Evolutionary conservation across 2,888 invertebrate genomes (phyloP).

Genomic region (Cryptophagus acutangulus): DNA sequence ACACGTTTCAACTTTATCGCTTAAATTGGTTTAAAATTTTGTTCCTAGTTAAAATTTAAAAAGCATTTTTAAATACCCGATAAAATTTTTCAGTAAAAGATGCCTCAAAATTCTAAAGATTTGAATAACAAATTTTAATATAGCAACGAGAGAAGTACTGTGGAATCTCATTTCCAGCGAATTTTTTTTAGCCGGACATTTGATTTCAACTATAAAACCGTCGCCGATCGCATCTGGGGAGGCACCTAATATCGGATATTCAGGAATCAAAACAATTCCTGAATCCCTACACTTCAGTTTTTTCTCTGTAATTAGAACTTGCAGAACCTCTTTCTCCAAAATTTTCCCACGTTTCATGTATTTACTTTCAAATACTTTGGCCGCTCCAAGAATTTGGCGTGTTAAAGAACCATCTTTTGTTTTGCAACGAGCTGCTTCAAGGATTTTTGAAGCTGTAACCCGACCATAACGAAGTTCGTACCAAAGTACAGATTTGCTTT

Average conservation of each 20-base stretch:
- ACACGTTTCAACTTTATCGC: no score
- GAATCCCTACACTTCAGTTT: background rate
- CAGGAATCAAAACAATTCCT: background rate
- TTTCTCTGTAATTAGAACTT: background rate
- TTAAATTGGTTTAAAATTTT: no score
- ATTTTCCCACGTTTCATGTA: slow-evolving; percentile 2
- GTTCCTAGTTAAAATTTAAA: no score
- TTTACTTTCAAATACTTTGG: background rate
- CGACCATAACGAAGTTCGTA: no score
- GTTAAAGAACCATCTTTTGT: background rate
- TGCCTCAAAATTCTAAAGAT: no score
- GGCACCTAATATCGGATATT: background rate
- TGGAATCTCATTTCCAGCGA: no score
- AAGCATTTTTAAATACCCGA: no score
- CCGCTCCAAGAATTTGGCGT: slow-evolving; percentile 3
- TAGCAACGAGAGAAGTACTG: no score
- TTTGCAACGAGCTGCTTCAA: slow-evolving; percentile 5
- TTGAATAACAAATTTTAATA: no score
- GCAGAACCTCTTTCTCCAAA: slow-evolving; percentile 1
- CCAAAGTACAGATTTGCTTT: no score
- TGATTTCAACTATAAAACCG: background rate
- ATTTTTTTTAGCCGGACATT: no score
- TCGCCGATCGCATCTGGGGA: background rate
- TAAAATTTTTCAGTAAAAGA: no score
- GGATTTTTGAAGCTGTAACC: slow-evolving; percentile 2